These are phyloP conservation scores for Parauchenoglanis ngamensis DNA, from an alignment of 2,797 vertebrate species.

Conservation along the genomic window DNA sequence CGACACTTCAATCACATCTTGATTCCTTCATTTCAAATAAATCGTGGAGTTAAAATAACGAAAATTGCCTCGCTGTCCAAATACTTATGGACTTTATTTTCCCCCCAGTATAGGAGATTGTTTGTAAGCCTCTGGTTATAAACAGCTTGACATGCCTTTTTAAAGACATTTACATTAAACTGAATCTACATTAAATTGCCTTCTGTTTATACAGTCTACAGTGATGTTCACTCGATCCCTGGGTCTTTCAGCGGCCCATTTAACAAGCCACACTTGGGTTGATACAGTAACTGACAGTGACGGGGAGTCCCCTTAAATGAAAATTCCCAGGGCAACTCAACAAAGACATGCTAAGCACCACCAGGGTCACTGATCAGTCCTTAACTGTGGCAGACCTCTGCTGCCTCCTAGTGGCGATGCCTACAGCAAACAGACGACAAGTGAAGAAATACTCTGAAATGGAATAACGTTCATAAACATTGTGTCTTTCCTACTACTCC, in stretches of 20 bases:
- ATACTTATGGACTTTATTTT: too few species aligned
- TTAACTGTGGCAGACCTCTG: slow-evolving; percentile 33
- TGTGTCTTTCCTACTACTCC: background rate
- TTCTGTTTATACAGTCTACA: background rate
- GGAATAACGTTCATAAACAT: background rate
- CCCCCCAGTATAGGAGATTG: too few species aligned
- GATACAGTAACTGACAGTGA: background rate
- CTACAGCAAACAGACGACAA: background rate
- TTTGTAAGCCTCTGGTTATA: too few species aligned
- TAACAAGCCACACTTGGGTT: background rate
- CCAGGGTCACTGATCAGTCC: background rate
- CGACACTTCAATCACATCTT: too few species aligned
- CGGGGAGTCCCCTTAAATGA: background rate
- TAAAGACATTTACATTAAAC: background rate
- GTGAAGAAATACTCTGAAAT: background rate
- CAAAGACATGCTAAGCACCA: background rate
- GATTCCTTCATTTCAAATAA: too few species aligned
- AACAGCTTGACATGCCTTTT: background rate
- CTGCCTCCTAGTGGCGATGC: slow-evolving; percentile 49
- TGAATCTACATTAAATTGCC: background rate
- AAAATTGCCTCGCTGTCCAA: too few species aligned
- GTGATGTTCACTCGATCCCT: background rate
- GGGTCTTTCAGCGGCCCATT: background rate
- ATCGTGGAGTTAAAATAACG: too few species aligned
- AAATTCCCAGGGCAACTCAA: background rate